phyloP scores from a whole-genome alignment of 2,113 vertebrate species.

The Tachysurus vachellii region DNA sequence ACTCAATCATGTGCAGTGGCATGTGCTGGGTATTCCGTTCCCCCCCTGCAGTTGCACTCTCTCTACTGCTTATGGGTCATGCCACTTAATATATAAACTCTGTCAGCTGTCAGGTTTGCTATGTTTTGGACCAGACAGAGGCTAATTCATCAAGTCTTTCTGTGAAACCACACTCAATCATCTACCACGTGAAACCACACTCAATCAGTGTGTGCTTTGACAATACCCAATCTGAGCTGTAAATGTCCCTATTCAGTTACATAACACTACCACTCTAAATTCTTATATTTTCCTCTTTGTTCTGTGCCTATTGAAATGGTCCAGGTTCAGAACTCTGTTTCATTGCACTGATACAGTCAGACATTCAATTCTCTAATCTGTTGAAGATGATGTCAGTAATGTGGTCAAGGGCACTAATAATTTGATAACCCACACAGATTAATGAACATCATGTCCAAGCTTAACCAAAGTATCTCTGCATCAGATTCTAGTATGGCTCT shows the following conservation, averaged over 20 bases:
- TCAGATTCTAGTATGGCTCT: conserved; percentile 22
- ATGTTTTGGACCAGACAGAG: conserved; percentile 4
- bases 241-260: conserved; percentile 17
- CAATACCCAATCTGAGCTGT: conserved; percentile 10
- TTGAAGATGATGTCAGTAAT: conserved; percentile 11
- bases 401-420: neutral
- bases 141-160: neutral
- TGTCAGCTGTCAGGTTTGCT: neutral
- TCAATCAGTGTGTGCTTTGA: neutral
- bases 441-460: neutral
- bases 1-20: conserved; percentile 1
- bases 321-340: neutral
- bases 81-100: neutral
- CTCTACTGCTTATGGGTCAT: neutral
- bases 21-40: neutral
- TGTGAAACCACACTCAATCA: neutral
- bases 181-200: conserved; percentile 4
- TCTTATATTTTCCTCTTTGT: neutral
- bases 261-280: neutral
- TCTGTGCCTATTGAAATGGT: neutral
- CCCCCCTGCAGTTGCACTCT: neutral
- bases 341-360: neutral
- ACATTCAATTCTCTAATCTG: neutral
- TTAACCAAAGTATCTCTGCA: conserved; percentile 6
- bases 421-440: conserved; percentile 7